Base-by-base conservation (phyloP, 2,888 invertebrate genomes). In the Torymus tubicola region DNA sequence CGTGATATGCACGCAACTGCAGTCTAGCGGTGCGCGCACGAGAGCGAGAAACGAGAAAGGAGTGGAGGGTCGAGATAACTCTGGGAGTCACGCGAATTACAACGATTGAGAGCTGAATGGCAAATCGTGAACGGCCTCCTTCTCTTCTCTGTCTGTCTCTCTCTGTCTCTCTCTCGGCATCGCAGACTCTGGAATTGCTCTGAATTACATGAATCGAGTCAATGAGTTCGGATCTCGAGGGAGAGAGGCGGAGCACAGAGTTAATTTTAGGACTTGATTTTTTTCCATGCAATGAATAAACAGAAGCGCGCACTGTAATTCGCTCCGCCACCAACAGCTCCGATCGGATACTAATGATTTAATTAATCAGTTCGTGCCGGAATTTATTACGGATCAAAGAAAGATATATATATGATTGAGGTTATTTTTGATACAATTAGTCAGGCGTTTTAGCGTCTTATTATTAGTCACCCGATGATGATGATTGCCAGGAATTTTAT, bases 211-310 rank as follows among this genome's bases (percentile, higher is more conserved):
- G 67, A 60, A 76, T 71, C 65, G 42, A 58, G 53, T 53, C 64
- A 60, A 21, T 21, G 67, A 69, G 69, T 55, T 65, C 53, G 21
- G 31, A 16, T 61, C 31, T 53, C 55, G 67, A 16, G 31, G 8
- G 31, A 31, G 31, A 8, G 31, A 31, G 31, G 4, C 31, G 31
- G 2, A 31, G 31, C 31, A 4, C 68, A 61, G 64, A 64, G 69
- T 57, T 80, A 80, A 77, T 77, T 76, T 80, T 72, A 72, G 72
- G 71, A 42, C 50, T 71, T 14, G 61, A 24, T 12, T 53, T 71
- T 65, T 10, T 57, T 31, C n/a, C 5, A 1, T 5, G 21, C 64
- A 16, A 60, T 60, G 80, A 75, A 71, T 61, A 71, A 70, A 80
- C 75, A 75, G 55, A 61, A n/a, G 16, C 24, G 63, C 60, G 55